Conservation (phyloP, 2,113 vertebrate genomes). For the Casuarius casuarius region DNA sequence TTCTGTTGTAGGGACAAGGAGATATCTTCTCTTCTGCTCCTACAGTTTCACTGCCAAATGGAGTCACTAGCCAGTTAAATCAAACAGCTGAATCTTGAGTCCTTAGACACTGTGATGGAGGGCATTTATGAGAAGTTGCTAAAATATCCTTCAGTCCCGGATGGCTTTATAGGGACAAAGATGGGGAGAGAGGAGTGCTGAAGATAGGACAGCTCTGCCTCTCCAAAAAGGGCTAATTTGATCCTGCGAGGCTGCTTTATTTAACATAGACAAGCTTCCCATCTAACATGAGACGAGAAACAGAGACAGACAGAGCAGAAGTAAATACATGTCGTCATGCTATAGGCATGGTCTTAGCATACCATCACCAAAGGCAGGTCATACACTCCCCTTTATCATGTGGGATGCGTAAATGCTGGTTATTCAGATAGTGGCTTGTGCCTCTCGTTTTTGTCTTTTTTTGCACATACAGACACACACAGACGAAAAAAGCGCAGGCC, state of each 20-base stretch:
- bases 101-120: not conserved
- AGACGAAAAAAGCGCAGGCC: not conserved
- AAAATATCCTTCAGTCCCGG: not conserved
- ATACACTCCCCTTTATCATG: not conserved
- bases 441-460: not conserved
- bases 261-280: not conserved
- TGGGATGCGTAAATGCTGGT: not conserved
- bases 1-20: not conserved
- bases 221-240: not conserved
- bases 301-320: not conserved
- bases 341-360: not conserved
- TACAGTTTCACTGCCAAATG: not conserved
- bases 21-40: not conserved
- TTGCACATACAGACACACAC: not conserved
- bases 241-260: not conserved
- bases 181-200: not conserved
- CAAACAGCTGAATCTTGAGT: not conserved
- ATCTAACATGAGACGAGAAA: not conserved
- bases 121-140: not conserved
- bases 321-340: not conserved
- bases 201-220: not conserved
- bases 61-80: not conserved
- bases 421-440: not conserved
- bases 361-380: not conserved
- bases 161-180: not conserved